Conservation (phyloP, 64 coral and sea anemone genomes). For the Pocillopora verrucosa region DNA sequence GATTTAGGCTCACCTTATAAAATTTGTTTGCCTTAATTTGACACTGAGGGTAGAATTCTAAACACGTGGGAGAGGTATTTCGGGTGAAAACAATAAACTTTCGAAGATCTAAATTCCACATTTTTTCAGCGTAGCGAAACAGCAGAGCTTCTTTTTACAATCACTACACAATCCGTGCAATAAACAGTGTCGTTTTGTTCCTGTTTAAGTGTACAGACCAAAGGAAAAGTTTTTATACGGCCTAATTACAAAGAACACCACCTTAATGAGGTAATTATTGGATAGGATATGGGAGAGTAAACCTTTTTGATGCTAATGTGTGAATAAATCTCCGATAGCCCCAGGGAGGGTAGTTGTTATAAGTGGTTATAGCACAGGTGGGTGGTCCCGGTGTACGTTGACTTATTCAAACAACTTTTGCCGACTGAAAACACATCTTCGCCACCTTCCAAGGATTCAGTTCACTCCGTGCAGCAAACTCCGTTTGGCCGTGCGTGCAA, state of each 20-base stretch:
- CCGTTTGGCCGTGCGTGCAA: background rate
- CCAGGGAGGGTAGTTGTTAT: conserved; percentile 69
- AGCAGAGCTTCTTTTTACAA: background rate
- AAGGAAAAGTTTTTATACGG: conserved; percentile 92
- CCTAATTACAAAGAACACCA: conserved; percentile 91
- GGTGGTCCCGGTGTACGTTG: conserved; percentile 70
- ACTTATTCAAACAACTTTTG: conserved; percentile 79
- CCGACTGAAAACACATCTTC: conserved; percentile 51
- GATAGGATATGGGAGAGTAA: conserved; percentile 79
- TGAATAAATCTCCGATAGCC: conserved; percentile 86
- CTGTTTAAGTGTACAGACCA: conserved; percentile 87
- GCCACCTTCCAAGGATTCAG: conserved; percentile 17
- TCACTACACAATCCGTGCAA: background rate
- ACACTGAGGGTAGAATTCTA: conserved; percentile 60
- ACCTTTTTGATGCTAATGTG: conserved; percentile 97
- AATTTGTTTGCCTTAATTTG: conserved; percentile 74
- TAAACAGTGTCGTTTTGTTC: conserved; percentile 45
- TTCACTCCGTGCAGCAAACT: background rate
- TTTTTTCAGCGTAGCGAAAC: background rate
- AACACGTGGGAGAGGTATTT: background rate
- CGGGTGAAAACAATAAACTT: background rate
- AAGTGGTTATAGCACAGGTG: conserved; percentile 72
- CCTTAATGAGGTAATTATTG: conserved; percentile 97
- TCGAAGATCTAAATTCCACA: background rate
- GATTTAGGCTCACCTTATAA: conserved; percentile 57